Conservation (phyloP, 2,888 invertebrate species). For the Megalurothrips usitatus region DNA sequence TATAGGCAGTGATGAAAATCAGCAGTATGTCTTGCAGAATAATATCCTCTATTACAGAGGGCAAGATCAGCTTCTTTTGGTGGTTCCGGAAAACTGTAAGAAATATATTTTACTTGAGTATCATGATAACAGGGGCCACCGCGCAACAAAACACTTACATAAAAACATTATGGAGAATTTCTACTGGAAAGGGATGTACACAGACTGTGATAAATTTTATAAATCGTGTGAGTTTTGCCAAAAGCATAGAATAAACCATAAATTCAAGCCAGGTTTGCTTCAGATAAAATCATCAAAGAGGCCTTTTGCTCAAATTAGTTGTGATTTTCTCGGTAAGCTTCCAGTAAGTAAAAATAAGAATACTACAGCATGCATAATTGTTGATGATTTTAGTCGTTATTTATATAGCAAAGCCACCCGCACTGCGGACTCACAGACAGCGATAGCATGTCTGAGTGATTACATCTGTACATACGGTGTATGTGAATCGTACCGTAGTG, state of each 20-base stretch:
- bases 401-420: accelerated
- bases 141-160: too few species aligned
- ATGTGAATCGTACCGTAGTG: not conserved
- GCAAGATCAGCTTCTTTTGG: not conserved
- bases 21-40: not conserved
- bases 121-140: too few species aligned
- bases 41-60: not conserved
- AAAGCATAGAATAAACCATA: too few species aligned
- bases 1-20: too few species aligned
- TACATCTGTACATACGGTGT: not conserved
- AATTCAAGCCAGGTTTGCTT: too few species aligned
- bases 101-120: not conserved
- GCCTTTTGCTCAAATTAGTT: not conserved
- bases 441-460: not conserved
- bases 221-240: too few species aligned
- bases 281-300: too few species aligned
- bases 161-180: too few species aligned
- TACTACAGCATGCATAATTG: too few species aligned
- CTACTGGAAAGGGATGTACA: too few species aligned
- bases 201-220: too few species aligned
- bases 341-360: too few species aligned
- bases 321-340: not conserved
- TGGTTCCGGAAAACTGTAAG: not conserved
- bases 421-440: not conserved
- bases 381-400: not conserved